phyloP scores from a whole-genome alignment of 2,888 invertebrate genomes.

The Steinernema carpocapsae region DNA sequence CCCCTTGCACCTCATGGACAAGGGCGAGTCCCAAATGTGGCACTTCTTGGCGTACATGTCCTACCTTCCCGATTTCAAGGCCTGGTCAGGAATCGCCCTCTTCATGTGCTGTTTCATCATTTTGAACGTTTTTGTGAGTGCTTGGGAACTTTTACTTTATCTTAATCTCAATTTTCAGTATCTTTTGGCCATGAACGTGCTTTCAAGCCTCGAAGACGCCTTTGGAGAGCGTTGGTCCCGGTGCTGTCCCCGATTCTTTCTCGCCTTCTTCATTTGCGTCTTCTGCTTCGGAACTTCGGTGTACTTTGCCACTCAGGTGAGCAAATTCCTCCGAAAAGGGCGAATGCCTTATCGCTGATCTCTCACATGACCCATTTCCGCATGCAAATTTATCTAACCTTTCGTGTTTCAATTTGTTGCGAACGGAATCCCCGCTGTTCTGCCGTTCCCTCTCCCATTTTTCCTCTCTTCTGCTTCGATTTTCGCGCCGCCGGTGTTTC shows the following conservation, averaged over 20 bases:
- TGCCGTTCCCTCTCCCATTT: no score
- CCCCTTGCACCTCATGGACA: slow-evolving; percentile 57
- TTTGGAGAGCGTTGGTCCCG: slow-evolving; percentile 65
- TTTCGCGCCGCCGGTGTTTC: no score
- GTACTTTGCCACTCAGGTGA: slow-evolving; percentile 64
- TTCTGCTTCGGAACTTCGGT: slow-evolving; percentile 57
- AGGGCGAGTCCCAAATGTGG: slow-evolving; percentile 65
- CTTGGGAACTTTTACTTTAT: slow-evolving; percentile 6
- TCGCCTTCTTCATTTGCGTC: slow-evolving; percentile 59
- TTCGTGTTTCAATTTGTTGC: no score
- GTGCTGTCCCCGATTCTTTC: slow-evolving; percentile 64
- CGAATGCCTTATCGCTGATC: no score
- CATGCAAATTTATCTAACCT: no score
- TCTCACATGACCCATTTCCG: no score
- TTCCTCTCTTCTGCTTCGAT: no score
- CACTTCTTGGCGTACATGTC: slow-evolving; percentile 63
- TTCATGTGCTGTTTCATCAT: slow-evolving; percentile 55
- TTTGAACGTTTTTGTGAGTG: slow-evolving; percentile 62
- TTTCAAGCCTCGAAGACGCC: slow-evolving; percentile 64
- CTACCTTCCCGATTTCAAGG: slow-evolving; percentile 56
- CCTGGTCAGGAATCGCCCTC: slow-evolving; percentile 60
- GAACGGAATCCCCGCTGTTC: no score
- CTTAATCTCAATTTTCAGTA: slow-evolving; percentile 50
- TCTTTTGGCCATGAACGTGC: slow-evolving; percentile 62
- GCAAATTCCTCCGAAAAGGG: not conserved